Evolutionary conservation across 2,113 vertebrate genomes (phyloP).

Genomic region (Elgaria multicarinata): DNA sequence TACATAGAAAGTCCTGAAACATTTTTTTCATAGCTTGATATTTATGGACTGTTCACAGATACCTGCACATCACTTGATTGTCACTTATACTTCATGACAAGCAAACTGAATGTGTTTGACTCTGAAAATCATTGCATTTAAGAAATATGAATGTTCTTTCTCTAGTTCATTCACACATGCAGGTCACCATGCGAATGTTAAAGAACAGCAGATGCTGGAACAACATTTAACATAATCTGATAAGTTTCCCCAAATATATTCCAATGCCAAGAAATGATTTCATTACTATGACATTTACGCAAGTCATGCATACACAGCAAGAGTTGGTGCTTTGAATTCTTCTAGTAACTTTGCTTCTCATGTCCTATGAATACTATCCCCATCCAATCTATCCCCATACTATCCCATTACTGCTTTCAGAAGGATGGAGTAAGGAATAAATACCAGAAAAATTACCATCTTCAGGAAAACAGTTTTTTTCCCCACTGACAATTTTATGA

Average conservation of each 20-base stretch:
- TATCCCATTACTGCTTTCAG: slow-evolving; percentile 46
- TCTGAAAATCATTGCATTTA: background rate
- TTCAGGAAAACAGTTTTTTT: slow-evolving; percentile 55
- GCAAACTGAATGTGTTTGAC: background rate
- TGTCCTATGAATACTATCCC: slow-evolving; percentile 12
- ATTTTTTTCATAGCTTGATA: too few relatives aligned
- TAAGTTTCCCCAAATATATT: slow-evolving; percentile 22
- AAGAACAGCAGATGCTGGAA: background rate
- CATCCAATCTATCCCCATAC: too few relatives aligned
- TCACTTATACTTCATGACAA: background rate
- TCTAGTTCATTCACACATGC: background rate
- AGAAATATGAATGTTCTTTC: background rate
- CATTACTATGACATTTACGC: slow-evolving; percentile 16
- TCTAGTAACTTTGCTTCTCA: slow-evolving; percentile 6
- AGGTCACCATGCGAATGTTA: background rate
- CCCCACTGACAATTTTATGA: slow-evolving; percentile 53
- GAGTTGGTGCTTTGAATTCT: slow-evolving; percentile 25
- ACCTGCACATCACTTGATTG: background rate
- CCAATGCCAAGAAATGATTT: slow-evolving; percentile 26
- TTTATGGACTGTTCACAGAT: too few relatives aligned
- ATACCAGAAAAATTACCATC: slow-evolving; percentile 51
- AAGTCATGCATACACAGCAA: slow-evolving; percentile 5
- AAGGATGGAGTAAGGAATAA: background rate
- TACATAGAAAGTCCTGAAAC: too few relatives aligned
- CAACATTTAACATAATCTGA: slow-evolving; percentile 26